Evolutionary conservation across 1,140 invertebrate species (phyloP).

Genomic region (Papilio helenus): DNA sequence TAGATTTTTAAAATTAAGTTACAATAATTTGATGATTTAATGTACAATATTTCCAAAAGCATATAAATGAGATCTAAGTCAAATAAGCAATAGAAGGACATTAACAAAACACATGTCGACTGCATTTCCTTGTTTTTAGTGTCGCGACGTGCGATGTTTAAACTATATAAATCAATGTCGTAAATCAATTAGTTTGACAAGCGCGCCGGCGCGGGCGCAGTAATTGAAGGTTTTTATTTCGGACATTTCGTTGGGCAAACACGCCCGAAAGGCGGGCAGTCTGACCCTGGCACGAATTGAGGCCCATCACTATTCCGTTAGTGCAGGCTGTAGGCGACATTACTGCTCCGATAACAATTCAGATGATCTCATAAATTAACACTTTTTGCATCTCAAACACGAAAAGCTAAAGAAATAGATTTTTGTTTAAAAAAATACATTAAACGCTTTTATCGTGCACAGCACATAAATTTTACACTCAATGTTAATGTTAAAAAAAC

Average conservation of each 20-base stretch:
- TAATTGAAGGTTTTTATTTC: slow-evolving; percentile 50
- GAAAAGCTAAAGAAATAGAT: neutral
- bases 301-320: slow-evolving; percentile 31
- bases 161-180: slow-evolving; percentile 51
- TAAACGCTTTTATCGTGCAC: neutral
- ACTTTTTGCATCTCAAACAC: neutral
- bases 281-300: slow-evolving; percentile 37
- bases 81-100: neutral
- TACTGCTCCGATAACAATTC: slow-evolving; percentile 17
- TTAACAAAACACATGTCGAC: slow-evolving; percentile 11
- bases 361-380: slow-evolving; percentile 24
- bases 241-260: slow-evolving; percentile 37
- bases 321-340: slow-evolving; percentile 23
- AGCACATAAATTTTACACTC: neutral
- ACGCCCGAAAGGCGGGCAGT: slow-evolving; percentile 23
- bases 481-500: neutral
- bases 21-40: neutral
- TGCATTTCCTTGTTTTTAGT: slow-evolving; percentile 26
- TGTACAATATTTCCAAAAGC: neutral
- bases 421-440: neutral
- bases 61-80: neutral
- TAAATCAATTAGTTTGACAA: slow-evolving; percentile 54
- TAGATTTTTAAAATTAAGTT: neutral
- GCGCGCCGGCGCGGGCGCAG: slow-evolving; percentile 42
- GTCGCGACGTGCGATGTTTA: slow-evolving; percentile 38